These are phyloP conservation scores for Apogon talboti DNA, from an alignment of 2,797 vertebrate species.

Conservation along the genomic window DNA sequence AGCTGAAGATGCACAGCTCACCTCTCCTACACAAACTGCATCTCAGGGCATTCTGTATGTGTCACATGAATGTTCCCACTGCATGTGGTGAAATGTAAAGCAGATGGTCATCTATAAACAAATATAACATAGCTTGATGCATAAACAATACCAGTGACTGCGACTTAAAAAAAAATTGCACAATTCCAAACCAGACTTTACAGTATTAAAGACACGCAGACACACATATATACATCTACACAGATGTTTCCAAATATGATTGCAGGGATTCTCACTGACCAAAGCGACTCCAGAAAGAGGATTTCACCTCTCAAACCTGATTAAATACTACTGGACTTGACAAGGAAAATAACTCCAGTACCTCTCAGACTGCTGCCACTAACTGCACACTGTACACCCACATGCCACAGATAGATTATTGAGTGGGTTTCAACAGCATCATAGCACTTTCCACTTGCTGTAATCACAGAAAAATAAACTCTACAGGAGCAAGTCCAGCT, in stretches of 20 bases:
- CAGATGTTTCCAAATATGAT: slow-evolving; percentile 62
- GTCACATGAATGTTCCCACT: slow-evolving; percentile 62
- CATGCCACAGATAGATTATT: slow-evolving; percentile 58
- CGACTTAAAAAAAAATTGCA: slow-evolving; percentile 55
- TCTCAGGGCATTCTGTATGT: slow-evolving; percentile 48
- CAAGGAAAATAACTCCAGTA: slow-evolving; percentile 60
- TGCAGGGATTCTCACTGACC: slow-evolving; percentile 57
- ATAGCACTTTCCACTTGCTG: slow-evolving; percentile 67
- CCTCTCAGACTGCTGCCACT: slow-evolving; percentile 50
- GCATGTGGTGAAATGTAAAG: slow-evolving; percentile 55
- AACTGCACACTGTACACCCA: slow-evolving; percentile 46
- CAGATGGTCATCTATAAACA: slow-evolving; percentile 74
- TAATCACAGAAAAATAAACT: slow-evolving; percentile 69
- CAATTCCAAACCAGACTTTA: slow-evolving; percentile 42
- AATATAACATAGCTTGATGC: slow-evolving; percentile 35
- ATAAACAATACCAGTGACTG: slow-evolving; percentile 65
- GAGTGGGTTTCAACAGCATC: slow-evolving; percentile 41
- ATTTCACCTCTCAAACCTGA: slow-evolving; percentile 69
- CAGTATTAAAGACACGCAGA: slow-evolving; percentile 46
- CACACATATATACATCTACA: slow-evolving; percentile 26
- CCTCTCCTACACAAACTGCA: slow-evolving; percentile 38
- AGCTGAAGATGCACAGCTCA: slow-evolving; percentile 65
- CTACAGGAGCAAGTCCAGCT: slow-evolving; percentile 46
- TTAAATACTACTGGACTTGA: slow-evolving; percentile 59
- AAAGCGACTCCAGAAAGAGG: slow-evolving; percentile 58